A percentile compares a stretch with the other conserved stretches of the same genome.
Conservation (phyloP, 2,113 vertebrate species). For the Psettodes erumei region DNA sequence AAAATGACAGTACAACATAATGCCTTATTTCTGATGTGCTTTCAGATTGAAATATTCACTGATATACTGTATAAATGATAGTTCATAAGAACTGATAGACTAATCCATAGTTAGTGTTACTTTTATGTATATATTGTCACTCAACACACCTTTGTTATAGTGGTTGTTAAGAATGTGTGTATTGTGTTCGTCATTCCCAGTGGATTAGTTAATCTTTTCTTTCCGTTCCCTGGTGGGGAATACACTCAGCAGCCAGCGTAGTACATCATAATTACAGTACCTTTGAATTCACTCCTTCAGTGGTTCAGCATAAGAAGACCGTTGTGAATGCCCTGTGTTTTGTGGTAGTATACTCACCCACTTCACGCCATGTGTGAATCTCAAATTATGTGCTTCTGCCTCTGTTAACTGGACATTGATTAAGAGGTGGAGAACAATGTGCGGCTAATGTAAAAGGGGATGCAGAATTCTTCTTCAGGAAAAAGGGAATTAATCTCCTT, state of each 20-base stretch:
- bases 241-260: conserved; percentile 24
- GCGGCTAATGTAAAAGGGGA: conserved; percentile 57
- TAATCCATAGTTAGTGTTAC: conserved; percentile 45
- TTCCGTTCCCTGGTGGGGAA: conserved; percentile 28
- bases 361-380: conserved; percentile 31
- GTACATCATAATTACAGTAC: conserved; percentile 55
- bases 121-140: conserved; percentile 39
- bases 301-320: conserved; percentile 36
- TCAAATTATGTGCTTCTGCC: conserved; percentile 40
- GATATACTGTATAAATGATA: background rate
- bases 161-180: conserved; percentile 45
- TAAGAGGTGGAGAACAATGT: conserved; percentile 54
- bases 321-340: conserved; percentile 30
- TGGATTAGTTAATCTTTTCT: conserved; percentile 47
- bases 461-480: conserved; percentile 48
- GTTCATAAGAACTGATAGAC: conserved; percentile 34
- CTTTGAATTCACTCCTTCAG: conserved; percentile 18
- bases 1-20: background rate
- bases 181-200: conserved; percentile 35
- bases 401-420: conserved; percentile 72
- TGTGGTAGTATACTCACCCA: conserved; percentile 9
- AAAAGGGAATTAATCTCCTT: conserved; percentile 74
- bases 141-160: conserved; percentile 38
- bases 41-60: conserved; percentile 12
- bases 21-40: background rate